Evolutionary conservation across 2,888 invertebrate genomes (phyloP).

Genomic region (Drosophila mayaguana): DNA sequence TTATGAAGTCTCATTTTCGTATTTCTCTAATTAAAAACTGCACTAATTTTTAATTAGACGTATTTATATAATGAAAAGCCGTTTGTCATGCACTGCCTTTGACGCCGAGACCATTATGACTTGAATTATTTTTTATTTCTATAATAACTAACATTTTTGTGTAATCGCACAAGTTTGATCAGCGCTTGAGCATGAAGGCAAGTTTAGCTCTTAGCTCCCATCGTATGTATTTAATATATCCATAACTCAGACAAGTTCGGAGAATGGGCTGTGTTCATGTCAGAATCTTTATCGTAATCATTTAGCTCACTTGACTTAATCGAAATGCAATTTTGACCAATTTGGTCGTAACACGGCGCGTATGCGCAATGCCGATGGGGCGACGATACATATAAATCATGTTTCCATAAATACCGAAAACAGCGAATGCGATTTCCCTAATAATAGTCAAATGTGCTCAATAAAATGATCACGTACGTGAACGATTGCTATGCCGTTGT

Average conservation of each 20-base stretch:
- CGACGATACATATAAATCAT: constrained; percentile 76
- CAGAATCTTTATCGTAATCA: not conserved
- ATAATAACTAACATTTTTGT: constrained; percentile 18
- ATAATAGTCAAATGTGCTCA: constrained; percentile 84
- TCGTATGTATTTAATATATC: not conserved
- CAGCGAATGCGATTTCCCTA: constrained; percentile 79
- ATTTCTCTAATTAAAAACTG: constrained; percentile 77
- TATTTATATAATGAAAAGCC: constrained; percentile 53
- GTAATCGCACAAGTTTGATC: not conserved
- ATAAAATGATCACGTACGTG: constrained; percentile 77
- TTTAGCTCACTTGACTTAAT: not conserved
- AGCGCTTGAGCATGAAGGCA: too few species aligned
- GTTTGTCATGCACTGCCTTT: constrained; percentile 23
- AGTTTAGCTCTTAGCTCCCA: not conserved
- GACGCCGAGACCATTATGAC: constrained; percentile 20
- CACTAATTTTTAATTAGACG: constrained; percentile 77
- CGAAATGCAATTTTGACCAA: constrained; percentile 64
- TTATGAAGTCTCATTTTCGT: constrained; percentile 78
- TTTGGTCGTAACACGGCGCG: constrained; percentile 60
- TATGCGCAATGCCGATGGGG: constrained; percentile 66
- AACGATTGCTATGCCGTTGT: constrained; percentile 57
- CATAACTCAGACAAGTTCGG: not conserved
- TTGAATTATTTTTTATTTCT: constrained; percentile 14
- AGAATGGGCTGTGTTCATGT: not conserved
- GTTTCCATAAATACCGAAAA: constrained; percentile 75